These are phyloP conservation scores for Drosophila lacertosa DNA, from an alignment of 1,140 invertebrate genomes.

Conservation along the genomic window DNA sequence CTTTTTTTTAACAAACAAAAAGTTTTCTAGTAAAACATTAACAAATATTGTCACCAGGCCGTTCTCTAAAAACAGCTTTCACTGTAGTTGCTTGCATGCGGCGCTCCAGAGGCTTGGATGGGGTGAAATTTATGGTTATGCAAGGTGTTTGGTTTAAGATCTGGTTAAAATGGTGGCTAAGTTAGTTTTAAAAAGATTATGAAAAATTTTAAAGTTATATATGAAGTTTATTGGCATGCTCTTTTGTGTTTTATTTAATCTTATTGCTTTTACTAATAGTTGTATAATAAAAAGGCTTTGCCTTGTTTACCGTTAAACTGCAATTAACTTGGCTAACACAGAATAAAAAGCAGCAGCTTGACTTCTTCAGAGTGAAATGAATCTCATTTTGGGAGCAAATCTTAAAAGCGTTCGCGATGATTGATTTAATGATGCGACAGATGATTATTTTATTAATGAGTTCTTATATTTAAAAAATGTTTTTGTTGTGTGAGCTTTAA, in stretches of 20 bases:
- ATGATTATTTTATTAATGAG: conserved; percentile 60
- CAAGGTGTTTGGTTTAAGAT: conserved; percentile 32
- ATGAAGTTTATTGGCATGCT: conserved; percentile 46
- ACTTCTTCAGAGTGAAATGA: conserved; percentile 47
- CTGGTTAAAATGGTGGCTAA: conserved; percentile 20
- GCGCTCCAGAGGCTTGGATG: conserved; percentile 30
- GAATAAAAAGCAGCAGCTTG: conserved; percentile 63
- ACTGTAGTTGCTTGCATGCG: conserved; percentile 49
- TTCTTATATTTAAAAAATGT: conserved; percentile 14
- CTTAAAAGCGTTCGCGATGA: conserved; percentile 58
- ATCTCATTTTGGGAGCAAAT: conserved; percentile 18
- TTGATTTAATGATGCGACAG: conserved; percentile 65
- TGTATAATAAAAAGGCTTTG: conserved; percentile 53
- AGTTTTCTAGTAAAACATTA: too few relatives aligned
- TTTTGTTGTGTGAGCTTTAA: conserved; percentile 10
- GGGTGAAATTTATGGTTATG: conserved; percentile 44
- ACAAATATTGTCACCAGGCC: too few relatives aligned
- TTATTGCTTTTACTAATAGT: conserved; percentile 44
- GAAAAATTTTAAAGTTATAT: not conserved
- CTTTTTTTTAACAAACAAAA: too few relatives aligned
- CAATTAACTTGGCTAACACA: conserved; percentile 63
- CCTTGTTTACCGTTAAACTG: conserved; percentile 68
- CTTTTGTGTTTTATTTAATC: conserved; percentile 8
- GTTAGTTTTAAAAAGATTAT: not conserved
- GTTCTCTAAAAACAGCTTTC: too few relatives aligned